These are phyloP conservation scores for Noctua janthina DNA, from an alignment of 2,888 invertebrate genomes.

Conservation along the genomic window DNA sequence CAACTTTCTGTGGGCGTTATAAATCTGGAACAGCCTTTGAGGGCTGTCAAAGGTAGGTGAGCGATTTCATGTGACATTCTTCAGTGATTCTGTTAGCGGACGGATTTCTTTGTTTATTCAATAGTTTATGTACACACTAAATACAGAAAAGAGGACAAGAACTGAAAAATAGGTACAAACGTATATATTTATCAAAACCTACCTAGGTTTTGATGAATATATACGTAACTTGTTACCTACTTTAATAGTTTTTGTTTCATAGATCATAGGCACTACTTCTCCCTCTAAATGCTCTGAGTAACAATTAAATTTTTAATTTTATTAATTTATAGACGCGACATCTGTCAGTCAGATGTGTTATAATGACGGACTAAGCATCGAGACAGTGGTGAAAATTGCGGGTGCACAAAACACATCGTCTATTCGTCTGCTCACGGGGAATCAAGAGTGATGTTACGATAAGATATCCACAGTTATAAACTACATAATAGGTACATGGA, in stretches of 20 bases:
- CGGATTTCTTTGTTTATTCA: background rate
- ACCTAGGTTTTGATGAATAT: too few relatives aligned
- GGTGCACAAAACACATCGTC: background rate
- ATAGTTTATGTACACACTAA: background rate
- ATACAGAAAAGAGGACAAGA: background rate
- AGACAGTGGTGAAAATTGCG: background rate
- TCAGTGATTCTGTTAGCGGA: background rate
- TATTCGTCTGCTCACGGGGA: background rate
- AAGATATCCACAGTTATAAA: conserved; percentile 9
- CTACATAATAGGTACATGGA: conserved; percentile 26
- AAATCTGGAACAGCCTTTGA: conserved; percentile 19
- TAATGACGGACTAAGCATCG: background rate
- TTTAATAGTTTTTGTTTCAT: too few relatives aligned
- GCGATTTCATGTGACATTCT: conserved; percentile 16
- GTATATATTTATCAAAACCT: too few relatives aligned
- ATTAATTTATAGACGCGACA: background rate
- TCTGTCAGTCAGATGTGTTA: background rate
- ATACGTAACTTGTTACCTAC: too few relatives aligned
- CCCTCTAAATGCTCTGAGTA: background rate
- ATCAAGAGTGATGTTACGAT: background rate
- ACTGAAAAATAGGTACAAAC: background rate
- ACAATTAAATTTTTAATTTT: background rate
- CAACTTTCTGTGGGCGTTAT: conserved; percentile 35
- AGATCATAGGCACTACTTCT: background rate
- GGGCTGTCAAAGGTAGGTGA: conserved; percentile 12